Conservation (phyloP, 92 coral and sea anemone species). For the Diadumene lineata region DNA sequence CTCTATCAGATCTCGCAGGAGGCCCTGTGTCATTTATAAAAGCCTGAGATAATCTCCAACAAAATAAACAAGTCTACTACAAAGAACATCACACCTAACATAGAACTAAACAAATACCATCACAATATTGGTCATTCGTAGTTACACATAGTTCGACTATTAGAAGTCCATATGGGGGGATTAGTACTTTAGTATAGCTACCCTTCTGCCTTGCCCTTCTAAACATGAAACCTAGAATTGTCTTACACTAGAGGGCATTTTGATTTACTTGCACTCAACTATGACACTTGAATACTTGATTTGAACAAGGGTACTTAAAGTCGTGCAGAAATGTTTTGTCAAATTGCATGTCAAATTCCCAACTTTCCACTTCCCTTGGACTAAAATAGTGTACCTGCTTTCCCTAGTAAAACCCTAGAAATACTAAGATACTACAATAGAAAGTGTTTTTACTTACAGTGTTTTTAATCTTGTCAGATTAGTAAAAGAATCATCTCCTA, state of each 20-base stretch:
- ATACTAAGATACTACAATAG: too few relatives aligned
- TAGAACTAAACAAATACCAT: neutral
- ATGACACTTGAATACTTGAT: neutral
- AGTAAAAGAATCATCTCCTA: constrained; percentile 60
- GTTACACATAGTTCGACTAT: too few relatives aligned
- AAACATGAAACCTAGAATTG: neutral
- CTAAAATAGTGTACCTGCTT: neutral
- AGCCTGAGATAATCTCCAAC: neutral
- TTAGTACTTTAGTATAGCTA: too few relatives aligned
- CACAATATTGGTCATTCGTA: neutral
- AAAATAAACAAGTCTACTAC: neutral
- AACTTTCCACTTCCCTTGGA: neutral
- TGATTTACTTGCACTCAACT: neutral
- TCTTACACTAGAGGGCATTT: neutral
- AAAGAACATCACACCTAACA: neutral
- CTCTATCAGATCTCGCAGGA: constrained; percentile 16
- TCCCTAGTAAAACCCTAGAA: too few relatives aligned
- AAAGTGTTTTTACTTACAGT: constrained; percentile 50
- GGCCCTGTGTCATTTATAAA: neutral
- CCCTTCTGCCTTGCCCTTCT: neutral
- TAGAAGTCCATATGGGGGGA: too few relatives aligned
- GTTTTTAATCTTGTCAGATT: constrained; percentile 46
- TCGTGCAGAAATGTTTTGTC: neutral
- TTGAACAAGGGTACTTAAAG: neutral
- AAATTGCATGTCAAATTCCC: neutral